Evolutionary conservation across 2,888 invertebrate species (phyloP).

Genomic region (Eupithecia inturbata): DNA sequence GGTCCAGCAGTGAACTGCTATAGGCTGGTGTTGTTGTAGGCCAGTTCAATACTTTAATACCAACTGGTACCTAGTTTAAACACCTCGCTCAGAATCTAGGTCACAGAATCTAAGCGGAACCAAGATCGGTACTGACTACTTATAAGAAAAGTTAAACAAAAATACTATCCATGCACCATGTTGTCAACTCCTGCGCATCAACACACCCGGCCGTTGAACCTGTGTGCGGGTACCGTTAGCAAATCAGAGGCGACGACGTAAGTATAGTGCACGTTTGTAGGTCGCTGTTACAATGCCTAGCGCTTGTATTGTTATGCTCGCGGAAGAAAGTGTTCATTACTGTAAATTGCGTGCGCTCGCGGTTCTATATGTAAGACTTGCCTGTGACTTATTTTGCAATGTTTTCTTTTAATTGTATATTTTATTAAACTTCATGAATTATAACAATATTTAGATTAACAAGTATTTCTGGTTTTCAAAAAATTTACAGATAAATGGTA

Average conservation of each 20-base stretch:
- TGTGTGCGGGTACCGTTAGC: conserved; percentile 77
- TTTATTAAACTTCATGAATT: background rate
- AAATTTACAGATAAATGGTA: background rate
- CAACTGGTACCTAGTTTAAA: background rate
- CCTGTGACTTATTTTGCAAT: background rate
- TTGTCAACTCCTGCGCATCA: conserved; percentile 64
- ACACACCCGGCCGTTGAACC: conserved; percentile 52
- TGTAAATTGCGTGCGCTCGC: background rate
- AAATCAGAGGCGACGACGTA: conserved; percentile 45
- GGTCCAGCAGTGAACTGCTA: too few relatives aligned
- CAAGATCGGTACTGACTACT: background rate
- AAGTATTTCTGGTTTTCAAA: background rate
- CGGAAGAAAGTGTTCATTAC: conserved; percentile 34
- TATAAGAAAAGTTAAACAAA: background rate
- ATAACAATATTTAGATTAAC: background rate
- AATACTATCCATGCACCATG: conserved; percentile 31
- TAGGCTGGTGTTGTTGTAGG: too few relatives aligned
- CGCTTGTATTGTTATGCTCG: conserved; percentile 37
- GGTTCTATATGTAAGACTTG: background rate
- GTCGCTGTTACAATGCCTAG: conserved; percentile 48
- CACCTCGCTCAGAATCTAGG: background rate
- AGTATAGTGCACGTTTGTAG: conserved; percentile 49
- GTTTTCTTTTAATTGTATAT: background rate
- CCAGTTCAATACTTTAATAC: background rate
- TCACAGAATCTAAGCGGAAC: background rate